Evolutionary conservation across 2,888 invertebrate genomes (phyloP).

Genomic region (Troilus luridus): DNA sequence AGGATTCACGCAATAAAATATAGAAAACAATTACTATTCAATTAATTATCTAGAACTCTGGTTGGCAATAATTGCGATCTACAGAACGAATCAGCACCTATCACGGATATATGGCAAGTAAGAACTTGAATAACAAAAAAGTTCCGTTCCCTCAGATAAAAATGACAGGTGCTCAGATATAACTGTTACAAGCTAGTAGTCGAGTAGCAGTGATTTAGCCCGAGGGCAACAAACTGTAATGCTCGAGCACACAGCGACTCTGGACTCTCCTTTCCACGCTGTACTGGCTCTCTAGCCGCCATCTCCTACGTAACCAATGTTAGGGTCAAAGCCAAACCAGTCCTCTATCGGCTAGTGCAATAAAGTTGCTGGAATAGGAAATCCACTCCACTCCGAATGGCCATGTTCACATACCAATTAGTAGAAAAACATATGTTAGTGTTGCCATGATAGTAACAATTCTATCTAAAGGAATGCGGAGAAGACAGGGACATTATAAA

Average conservation of each 20-base stretch:
- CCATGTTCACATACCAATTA: neutral
- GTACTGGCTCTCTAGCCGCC: neutral
- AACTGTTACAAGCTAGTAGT: neutral
- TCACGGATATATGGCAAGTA: no score
- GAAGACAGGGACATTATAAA: neutral
- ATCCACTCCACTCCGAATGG: neutral
- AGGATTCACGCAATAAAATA: no score
- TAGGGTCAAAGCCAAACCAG: constrained; percentile 2
- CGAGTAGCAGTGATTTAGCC: neutral
- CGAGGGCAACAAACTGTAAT: constrained; percentile 36
- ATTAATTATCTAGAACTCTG: no score
- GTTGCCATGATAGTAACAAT: neutral
- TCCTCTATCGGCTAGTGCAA: neutral
- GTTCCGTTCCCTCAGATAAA: neutral
- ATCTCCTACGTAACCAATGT: constrained; percentile 5
- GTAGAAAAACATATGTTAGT: neutral
- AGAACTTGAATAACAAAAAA: neutral
- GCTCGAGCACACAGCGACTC: constrained; percentile 5
- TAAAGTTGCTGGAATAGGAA: neutral
- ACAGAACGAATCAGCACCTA: no score
- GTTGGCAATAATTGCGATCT: no score
- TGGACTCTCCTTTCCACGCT: constrained; percentile 5
- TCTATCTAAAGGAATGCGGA: neutral
- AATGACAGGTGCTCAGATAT: neutral
- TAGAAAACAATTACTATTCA: no score